These are phyloP conservation scores for Cryptocheilus praepositus DNA, from an alignment of 2,888 invertebrate genomes.

Conservation along the genomic window DNA sequence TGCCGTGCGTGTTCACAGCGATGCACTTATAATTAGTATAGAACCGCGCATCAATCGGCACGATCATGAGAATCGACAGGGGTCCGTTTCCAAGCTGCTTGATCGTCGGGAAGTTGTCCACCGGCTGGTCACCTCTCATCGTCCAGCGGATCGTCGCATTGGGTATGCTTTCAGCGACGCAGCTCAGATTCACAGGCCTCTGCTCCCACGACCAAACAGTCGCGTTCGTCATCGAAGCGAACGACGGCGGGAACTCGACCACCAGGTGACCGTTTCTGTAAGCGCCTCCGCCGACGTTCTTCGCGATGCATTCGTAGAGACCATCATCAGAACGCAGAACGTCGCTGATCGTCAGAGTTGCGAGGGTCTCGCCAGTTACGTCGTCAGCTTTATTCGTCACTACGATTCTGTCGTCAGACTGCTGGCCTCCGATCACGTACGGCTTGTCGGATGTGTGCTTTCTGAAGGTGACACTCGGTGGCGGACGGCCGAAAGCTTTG, in stretches of 20 bases:
- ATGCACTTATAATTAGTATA: slow-evolving; percentile 88
- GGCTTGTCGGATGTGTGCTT: slow-evolving; percentile 82
- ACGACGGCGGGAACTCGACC: slow-evolving; percentile 89
- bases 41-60: slow-evolving; percentile 80
- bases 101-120: slow-evolving; percentile 76
- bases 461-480: slow-evolving; percentile 87
- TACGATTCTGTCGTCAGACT: slow-evolving; percentile 81
- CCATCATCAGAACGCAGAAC: slow-evolving; percentile 84
- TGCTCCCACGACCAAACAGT: slow-evolving; percentile 91
- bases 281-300: slow-evolving; percentile 86
- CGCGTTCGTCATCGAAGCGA: slow-evolving; percentile 82
- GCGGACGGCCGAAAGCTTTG: slow-evolving; percentile 87
- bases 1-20: slow-evolving; percentile 86
- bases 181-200: slow-evolving; percentile 88
- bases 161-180: slow-evolving; percentile 91
- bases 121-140: slow-evolving; percentile 66
- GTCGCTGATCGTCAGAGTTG: slow-evolving; percentile 82
- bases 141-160: slow-evolving; percentile 95
- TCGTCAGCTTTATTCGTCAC: slow-evolving; percentile 78
- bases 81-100: slow-evolving; percentile 81
- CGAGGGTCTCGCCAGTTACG: slow-evolving; percentile 79
- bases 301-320: slow-evolving; percentile 90
- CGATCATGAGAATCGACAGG: slow-evolving; percentile 83
- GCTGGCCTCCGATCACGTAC: slow-evolving; percentile 80
- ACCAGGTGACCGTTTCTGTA: slow-evolving; percentile 88